Conservation (phyloP, 2,888 invertebrate species). For the Cheilosia scutellata region DNA sequence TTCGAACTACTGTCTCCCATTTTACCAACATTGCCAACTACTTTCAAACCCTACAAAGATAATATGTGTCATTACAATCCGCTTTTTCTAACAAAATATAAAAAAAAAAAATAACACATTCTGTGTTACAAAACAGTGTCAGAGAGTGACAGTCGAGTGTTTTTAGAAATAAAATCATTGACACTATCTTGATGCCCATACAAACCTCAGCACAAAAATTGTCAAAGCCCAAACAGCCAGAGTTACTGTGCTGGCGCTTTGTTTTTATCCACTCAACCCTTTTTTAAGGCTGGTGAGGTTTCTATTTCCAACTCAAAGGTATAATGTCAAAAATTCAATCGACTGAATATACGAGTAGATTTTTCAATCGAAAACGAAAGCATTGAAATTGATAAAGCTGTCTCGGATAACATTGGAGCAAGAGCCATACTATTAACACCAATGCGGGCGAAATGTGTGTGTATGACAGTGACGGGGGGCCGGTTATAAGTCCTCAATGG, state of each 20-base stretch:
- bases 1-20: no score
- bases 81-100: background rate
- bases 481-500: conserved; percentile 26
- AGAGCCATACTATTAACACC: conserved; percentile 49
- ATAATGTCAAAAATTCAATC: conserved; percentile 62
- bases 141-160: no score
- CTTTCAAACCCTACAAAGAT: no score
- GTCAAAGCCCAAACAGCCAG: conserved; percentile 35
- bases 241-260: background rate
- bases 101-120: background rate
- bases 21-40: no score
- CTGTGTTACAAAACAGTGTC: background rate
- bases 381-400: conserved; percentile 22
- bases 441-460: conserved; percentile 4
- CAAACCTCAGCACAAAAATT: conserved; percentile 26
- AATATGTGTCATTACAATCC: no score
- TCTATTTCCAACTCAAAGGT: conserved; percentile 37
- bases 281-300: background rate
- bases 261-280: conserved; percentile 16
- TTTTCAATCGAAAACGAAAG: conserved; percentile 40
- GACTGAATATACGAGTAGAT: conserved; percentile 26
- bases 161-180: conserved; percentile 26
- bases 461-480: conserved; percentile 3
- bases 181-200: conserved; percentile 38
- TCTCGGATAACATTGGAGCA: conserved; percentile 18